phyloP scores from a whole-genome alignment of 1,140 invertebrate genomes.

The Calycopis cecrops region DNA sequence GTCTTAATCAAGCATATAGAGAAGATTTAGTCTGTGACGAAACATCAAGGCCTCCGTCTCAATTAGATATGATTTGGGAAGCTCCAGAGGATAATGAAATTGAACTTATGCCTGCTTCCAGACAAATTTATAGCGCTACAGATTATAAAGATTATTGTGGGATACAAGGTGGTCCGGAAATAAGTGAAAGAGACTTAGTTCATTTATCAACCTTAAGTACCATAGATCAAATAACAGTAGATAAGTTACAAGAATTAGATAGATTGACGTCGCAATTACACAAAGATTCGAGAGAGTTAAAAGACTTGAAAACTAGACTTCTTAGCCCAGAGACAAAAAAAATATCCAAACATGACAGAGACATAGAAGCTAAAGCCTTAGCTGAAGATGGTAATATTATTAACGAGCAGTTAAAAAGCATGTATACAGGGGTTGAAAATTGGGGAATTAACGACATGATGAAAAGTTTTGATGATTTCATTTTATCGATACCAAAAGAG shows the following conservation, averaged over 20 bases:
- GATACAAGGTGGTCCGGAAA: constrained; percentile 78
- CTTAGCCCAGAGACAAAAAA: constrained; percentile 75
- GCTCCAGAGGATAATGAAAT: constrained; percentile 76
- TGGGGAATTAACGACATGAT: constrained; percentile 83
- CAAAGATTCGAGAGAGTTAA: constrained; percentile 86
- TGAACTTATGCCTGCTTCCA: constrained; percentile 60
- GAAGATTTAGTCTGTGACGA: constrained; percentile 84
- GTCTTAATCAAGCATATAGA: constrained; percentile 89
- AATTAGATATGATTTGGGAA: constrained; percentile 90
- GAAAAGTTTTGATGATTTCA: constrained; percentile 75
- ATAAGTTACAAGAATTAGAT: constrained; percentile 87
- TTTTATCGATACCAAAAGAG: constrained; percentile 66
- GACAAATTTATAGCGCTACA: constrained; percentile 83
- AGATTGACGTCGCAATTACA: constrained; percentile 83
- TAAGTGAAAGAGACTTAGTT: constrained; percentile 86
- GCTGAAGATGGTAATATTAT: constrained; percentile 80
- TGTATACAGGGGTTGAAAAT: constrained; percentile 81
- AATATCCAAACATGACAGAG: constrained; percentile 62
- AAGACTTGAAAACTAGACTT: constrained; percentile 83
- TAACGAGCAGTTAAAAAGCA: constrained; percentile 81
- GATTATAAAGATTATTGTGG: constrained; percentile 89
- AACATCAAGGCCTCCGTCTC: constrained; percentile 78
- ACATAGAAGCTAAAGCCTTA: constrained; percentile 76
- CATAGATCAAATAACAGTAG: constrained; percentile 84
- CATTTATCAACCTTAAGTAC: constrained; percentile 83